Evolutionary conservation across 2,797 vertebrate genomes (phyloP).

Genomic region (Todus mexicanus): DNA sequence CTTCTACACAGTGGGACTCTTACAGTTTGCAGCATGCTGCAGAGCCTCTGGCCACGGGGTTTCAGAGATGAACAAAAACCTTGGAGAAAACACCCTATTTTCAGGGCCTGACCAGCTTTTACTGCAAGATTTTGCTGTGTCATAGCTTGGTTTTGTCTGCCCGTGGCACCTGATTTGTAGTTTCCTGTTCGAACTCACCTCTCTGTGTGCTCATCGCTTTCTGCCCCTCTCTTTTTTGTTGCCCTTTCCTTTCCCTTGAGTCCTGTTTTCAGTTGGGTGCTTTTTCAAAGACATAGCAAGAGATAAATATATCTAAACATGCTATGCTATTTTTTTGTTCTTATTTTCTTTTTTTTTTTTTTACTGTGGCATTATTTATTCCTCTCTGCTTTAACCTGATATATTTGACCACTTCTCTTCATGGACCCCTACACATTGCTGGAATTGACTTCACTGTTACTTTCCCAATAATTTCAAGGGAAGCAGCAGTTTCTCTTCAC

Average conservation of each 20-base stretch:
- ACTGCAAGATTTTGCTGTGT: background rate
- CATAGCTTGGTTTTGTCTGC: background rate
- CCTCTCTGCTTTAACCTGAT: background rate
- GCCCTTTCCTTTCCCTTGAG: background rate
- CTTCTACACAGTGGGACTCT: fast-evolving
- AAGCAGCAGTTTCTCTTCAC: background rate
- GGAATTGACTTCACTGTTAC: background rate
- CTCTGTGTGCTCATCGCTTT: background rate
- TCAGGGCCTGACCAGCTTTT: background rate
- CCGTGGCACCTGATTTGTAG: background rate
- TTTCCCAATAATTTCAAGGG: background rate
- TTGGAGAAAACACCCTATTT: background rate
- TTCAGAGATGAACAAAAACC: background rate
- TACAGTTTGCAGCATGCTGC: fast-evolving
- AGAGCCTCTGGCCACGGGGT: background rate
- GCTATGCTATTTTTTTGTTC: background rate
- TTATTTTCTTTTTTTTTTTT: background rate
- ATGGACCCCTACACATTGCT: background rate
- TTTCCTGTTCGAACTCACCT: background rate
- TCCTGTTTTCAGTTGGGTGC: background rate
- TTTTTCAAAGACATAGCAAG: background rate
- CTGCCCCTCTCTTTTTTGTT: background rate
- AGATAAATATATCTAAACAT: background rate
- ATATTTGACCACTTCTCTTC: background rate
- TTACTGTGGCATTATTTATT: background rate